Conservation (phyloP, 2,797 vertebrate genomes). For the Sarcophilus harrisii region DNA sequence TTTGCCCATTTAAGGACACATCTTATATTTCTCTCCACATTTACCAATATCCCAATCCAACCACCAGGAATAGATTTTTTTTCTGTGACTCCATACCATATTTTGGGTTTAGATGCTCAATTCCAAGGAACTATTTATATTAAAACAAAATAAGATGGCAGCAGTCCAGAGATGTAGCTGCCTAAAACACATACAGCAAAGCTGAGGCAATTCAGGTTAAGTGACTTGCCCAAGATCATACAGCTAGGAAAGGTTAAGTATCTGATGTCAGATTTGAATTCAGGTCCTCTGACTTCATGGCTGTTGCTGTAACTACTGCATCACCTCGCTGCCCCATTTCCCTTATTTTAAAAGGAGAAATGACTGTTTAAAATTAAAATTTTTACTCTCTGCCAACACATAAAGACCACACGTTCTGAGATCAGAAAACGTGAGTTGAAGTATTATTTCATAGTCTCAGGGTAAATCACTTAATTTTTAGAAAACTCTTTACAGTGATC, state of each 20-base stretch:
- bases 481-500: not conserved
- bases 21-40: not conserved
- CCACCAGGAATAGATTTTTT: not conserved
- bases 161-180: not conserved
- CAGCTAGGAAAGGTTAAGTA: too few relatives aligned
- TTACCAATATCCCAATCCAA: not conserved
- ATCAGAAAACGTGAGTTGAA: not conserved
- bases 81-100: not conserved
- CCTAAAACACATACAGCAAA: too few relatives aligned
- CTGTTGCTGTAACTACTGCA: too few relatives aligned
- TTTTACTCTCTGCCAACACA: not conserved
- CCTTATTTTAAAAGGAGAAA: not conserved
- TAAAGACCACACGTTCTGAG: not conserved
- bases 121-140: not conserved
- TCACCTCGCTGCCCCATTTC: not conserved
- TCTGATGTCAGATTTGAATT: too few relatives aligned
- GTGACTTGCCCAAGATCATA: too few relatives aligned
- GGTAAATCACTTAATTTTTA: not conserved
- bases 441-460: not conserved
- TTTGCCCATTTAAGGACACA: not conserved
- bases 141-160: constrained; percentile 11
- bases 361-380: not conserved
- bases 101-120: not conserved
- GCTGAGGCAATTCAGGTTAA: too few relatives aligned
- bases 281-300: too few relatives aligned